Conservation (phyloP, 2,113 vertebrate genomes). For the Apodemus speciosus region DNA sequence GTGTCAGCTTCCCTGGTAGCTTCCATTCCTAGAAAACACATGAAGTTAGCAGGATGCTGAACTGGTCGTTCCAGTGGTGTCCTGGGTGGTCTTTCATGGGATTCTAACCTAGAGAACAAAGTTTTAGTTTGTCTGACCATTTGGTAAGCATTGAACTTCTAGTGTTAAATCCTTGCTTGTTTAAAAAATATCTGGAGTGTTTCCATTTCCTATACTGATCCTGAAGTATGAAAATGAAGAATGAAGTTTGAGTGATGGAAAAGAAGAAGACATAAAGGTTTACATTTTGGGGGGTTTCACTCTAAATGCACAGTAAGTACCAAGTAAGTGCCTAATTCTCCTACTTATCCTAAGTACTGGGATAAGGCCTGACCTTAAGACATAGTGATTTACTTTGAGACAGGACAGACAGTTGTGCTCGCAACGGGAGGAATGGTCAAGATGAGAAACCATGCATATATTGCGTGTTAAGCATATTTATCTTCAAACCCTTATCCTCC, state of each 20-base stretch:
- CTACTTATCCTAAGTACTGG: neutral
- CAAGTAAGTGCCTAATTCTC: neutral
- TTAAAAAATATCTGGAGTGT: conserved; percentile 15
- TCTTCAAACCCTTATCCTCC: too few relatives aligned
- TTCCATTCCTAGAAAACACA: neutral
- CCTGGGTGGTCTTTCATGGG: neutral
- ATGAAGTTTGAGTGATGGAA: neutral
- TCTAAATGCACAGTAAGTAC: neutral
- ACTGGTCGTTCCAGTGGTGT: neutral
- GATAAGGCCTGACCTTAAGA: neutral
- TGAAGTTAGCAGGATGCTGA: neutral
- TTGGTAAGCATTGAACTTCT: conserved; percentile 11
- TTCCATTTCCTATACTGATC: conserved; percentile 23
- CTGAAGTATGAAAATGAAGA: conserved; percentile 31
- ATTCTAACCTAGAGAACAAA: neutral
- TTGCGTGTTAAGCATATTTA: neutral
- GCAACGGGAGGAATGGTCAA: neutral
- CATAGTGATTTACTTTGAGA: neutral
- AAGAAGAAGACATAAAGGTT: neutral
- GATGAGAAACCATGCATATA: neutral
- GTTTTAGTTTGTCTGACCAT: neutral
- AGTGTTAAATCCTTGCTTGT: conserved; percentile 14
- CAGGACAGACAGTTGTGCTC: neutral
- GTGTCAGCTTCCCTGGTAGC: neutral
- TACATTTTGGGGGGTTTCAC: neutral